Percentiles rank a stretch among this genome's conserved stretches.
Conservation (phyloP, 2,113 vertebrate species). For the Accipiter virgatus region DNA sequence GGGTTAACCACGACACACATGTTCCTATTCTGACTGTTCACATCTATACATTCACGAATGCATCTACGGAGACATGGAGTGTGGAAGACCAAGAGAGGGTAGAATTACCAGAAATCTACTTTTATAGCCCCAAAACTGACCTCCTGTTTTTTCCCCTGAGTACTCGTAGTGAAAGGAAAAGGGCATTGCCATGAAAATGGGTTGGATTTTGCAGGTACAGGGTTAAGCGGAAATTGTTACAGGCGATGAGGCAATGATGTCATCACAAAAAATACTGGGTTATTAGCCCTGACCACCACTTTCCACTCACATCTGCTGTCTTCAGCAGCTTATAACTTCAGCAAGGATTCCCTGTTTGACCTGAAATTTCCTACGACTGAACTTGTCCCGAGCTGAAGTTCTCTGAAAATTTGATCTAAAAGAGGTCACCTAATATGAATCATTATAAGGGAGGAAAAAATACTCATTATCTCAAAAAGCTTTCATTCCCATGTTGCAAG, state of each 20-base stretch:
- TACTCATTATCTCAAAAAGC: not conserved
- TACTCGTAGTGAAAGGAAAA: rapidly evolving
- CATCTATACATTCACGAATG: rapidly evolving
- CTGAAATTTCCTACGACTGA: not conserved
- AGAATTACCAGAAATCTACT: not conserved
- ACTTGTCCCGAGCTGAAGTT: not conserved
- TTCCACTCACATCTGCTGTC: not conserved
- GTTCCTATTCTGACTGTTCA: not conserved
- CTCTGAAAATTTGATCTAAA: not conserved
- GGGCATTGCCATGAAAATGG: not conserved
- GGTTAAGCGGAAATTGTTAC: not conserved
- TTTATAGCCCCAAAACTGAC: not conserved
- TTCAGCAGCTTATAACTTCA: not conserved
- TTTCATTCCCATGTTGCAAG: not conserved
- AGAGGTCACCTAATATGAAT: not conserved
- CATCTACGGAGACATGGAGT: rapidly evolving
- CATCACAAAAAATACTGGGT: rapidly evolving
- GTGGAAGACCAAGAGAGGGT: not conserved
- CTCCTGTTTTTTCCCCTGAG: not conserved
- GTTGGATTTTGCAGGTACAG: not conserved
- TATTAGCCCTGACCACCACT: not conserved
- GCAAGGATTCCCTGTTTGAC: not conserved
- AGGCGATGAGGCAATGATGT: rapidly evolving
- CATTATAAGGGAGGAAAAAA: not conserved
- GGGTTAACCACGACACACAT: not conserved